Conservation (phyloP, 1,140 invertebrate species). For the Apis cerana region DNA sequence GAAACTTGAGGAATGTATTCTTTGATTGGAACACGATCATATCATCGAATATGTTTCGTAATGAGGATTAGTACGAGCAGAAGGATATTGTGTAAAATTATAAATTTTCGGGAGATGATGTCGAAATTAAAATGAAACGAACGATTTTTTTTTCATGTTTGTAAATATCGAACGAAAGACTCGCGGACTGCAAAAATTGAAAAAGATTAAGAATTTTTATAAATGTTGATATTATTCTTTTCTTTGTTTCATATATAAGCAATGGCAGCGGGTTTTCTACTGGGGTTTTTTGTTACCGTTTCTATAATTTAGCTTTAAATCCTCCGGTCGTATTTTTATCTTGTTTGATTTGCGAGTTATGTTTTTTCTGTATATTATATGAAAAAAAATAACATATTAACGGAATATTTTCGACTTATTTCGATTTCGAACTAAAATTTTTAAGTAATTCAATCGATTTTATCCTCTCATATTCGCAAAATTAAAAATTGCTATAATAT, state of each 20-base stretch:
- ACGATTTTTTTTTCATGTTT: slow-evolving; percentile 34
- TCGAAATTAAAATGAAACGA: slow-evolving; percentile 4
- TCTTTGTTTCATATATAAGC: background rate
- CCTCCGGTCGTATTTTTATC: background rate
- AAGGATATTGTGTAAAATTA: too few species aligned
- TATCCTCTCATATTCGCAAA: too few species aligned
- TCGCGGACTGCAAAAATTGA: slow-evolving; percentile 30
- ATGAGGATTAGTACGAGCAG: too few species aligned
- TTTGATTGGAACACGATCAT: background rate
- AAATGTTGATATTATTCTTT: background rate
- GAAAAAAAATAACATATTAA: too few species aligned
- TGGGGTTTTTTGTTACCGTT: background rate
- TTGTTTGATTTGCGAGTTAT: background rate
- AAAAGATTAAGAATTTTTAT: background rate
- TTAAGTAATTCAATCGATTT: too few species aligned
- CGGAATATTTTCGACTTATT: too few species aligned
- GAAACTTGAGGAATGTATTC: background rate
- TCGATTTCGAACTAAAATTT: too few species aligned
- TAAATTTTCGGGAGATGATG: background rate
- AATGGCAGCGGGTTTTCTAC: slow-evolving; percentile 4
- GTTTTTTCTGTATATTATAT: too few species aligned
- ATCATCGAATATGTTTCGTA: too few species aligned
- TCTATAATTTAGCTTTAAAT: background rate
- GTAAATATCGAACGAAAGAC: slow-evolving; percentile 37
- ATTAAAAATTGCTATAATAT: background rate